phyloP scores from a whole-genome alignment of 2,113 vertebrate species.

The Oreochromis tanganicae region DNA sequence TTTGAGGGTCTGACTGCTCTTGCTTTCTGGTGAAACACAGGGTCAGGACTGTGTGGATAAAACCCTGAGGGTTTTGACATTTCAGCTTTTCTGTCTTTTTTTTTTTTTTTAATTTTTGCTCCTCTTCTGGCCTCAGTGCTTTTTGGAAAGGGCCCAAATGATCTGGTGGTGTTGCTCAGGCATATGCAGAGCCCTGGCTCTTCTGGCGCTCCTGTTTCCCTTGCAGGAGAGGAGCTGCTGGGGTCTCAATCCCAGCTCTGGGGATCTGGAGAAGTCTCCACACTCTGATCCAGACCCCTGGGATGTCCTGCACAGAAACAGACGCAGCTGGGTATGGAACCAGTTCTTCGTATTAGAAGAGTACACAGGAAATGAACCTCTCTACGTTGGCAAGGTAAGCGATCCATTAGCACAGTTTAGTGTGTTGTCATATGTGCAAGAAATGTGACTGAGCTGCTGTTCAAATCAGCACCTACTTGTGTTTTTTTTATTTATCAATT shows the following conservation, averaged over 20 bases:
- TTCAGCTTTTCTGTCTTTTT: constrained; percentile 19
- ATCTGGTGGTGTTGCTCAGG: constrained; percentile 67
- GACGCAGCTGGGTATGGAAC: constrained; percentile 99
- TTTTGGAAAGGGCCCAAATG: constrained; percentile 57
- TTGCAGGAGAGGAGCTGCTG: constrained; percentile 79
- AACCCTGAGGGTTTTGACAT: constrained; percentile 61
- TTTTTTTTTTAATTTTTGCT: background rate
- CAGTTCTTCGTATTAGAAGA: constrained; percentile 98
- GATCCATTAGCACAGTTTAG: background rate
- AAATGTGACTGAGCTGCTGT: background rate
- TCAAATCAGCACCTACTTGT: background rate
- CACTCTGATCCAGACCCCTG: constrained; percentile 62
- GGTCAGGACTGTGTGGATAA: constrained; percentile 56
- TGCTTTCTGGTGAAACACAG: constrained; percentile 40
- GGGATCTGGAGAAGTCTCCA: constrained; percentile 66
- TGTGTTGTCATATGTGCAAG: background rate
- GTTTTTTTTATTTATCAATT: background rate
- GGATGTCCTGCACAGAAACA: constrained; percentile 78
- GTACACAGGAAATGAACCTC: constrained; percentile 91
- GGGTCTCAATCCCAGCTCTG: constrained; percentile 69
- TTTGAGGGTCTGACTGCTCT: constrained; percentile 26
- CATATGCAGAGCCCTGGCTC: constrained; percentile 68
- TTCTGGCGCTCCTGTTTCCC: constrained; percentile 79
- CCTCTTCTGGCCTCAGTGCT: constrained; percentile 31
- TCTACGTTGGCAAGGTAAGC: constrained; percentile 97